phyloP scores from a whole-genome alignment of 2,113 vertebrate genomes.

The Trematocara nigrifrons region DNA sequence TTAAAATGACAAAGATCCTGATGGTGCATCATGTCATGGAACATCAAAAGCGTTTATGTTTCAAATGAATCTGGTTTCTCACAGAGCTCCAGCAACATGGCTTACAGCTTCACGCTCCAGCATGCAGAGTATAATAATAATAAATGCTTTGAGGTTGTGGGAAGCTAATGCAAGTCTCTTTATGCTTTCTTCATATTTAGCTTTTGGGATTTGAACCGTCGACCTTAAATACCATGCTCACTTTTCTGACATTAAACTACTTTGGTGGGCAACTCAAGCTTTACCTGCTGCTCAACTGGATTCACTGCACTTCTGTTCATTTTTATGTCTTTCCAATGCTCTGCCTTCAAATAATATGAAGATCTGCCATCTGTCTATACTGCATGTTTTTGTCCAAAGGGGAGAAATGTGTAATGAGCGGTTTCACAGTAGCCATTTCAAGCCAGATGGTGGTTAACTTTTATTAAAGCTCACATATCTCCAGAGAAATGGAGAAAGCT shows the following conservation, averaged over 20 bases:
- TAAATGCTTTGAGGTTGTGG: neutral
- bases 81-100: neutral
- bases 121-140: neutral
- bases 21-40: conserved; percentile 5
- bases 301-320: conserved; percentile 2
- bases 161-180: neutral
- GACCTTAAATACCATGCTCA: neutral
- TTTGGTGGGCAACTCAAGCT: neutral
- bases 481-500: neutral
- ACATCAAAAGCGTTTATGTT: conserved; percentile 13
- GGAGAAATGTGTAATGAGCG: conserved; percentile 14
- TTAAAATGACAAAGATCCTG: conserved; percentile 31
- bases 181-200: neutral
- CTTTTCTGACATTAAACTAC: neutral
- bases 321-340: neutral
- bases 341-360: neutral
- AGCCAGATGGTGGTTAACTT: conserved; percentile 16
- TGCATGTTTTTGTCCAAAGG: conserved; percentile 11
- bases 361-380: conserved; percentile 38
- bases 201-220: neutral
- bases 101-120: neutral
- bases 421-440: neutral
- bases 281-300: conserved; percentile 22
- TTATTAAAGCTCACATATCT: conserved; percentile 26
- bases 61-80: neutral